Evolutionary conservation across 2,888 invertebrate species (phyloP).

Genomic region (Eupeodes luniger): DNA sequence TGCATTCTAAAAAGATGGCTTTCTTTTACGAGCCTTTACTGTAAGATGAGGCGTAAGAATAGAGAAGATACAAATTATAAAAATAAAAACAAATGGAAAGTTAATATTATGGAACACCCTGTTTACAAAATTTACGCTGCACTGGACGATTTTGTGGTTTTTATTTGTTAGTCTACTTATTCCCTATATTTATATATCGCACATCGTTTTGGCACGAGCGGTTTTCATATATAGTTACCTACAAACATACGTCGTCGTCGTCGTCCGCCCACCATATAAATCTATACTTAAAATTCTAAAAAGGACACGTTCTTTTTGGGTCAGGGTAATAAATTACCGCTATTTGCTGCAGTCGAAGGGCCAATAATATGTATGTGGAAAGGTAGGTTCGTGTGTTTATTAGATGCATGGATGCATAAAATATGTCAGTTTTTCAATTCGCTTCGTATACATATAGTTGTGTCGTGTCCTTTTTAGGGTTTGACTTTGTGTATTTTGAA

Average conservation of each 20-base stretch:
- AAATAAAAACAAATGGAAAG: not conserved
- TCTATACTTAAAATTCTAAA: slow-evolving; percentile 21
- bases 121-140: not conserved
- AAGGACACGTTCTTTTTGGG: slow-evolving; percentile 72
- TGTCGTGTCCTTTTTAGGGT: slow-evolving; percentile 21
- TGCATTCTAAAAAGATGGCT: too few relatives aligned
- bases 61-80: too few relatives aligned
- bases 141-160: not conserved
- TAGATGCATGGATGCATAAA: slow-evolving; percentile 53
- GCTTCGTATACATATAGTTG: not conserved
- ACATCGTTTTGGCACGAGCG: slow-evolving; percentile 53
- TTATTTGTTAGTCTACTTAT: slow-evolving; percentile 40
- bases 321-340: slow-evolving; percentile 64
- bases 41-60: too few relatives aligned
- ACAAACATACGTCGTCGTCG: not conserved
- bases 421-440: not conserved
- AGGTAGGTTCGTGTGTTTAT: slow-evolving; percentile 1
- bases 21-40: too few relatives aligned
- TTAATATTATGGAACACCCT: slow-evolving; percentile 1
- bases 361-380: slow-evolving; percentile 1
- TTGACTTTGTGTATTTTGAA: slow-evolving; percentile 23
- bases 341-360: not conserved
- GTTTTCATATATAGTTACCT: slow-evolving; percentile 16
- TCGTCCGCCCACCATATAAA: slow-evolving; percentile 49
- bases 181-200: slow-evolving; percentile 28